Evolutionary conservation across 2,113 vertebrate species (phyloP).

Genomic region (Rhinopomastus cyanomelas): DNA sequence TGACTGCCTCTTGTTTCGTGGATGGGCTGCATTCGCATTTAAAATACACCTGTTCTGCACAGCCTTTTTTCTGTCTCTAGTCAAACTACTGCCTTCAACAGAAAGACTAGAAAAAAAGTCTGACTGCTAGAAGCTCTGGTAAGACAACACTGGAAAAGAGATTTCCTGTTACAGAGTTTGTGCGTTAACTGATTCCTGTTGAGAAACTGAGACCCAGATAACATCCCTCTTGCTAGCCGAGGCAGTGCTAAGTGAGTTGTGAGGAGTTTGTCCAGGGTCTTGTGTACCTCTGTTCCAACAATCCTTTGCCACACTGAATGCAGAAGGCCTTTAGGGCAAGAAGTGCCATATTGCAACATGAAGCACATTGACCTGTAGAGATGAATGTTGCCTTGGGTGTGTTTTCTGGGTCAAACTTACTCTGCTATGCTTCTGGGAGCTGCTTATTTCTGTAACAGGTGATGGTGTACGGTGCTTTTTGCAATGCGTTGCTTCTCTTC

Average conservation of each 20-base stretch:
- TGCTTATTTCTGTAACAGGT: neutral
- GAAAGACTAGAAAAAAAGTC: neutral
- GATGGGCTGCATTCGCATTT: neutral
- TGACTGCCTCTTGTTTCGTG: neutral
- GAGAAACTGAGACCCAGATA: neutral
- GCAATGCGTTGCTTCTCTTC: conserved; percentile 37
- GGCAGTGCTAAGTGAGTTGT: neutral
- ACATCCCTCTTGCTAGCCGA: neutral
- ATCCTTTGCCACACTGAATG: neutral
- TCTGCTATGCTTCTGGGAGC: neutral
- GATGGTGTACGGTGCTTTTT: conserved; percentile 20
- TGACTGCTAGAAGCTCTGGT: neutral
- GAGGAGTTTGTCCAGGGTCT: neutral
- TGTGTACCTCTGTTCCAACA: neutral
- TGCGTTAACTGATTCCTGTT: neutral
- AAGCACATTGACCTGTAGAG: neutral
- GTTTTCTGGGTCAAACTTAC: neutral
- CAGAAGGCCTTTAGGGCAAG: neutral
- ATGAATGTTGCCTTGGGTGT: neutral
- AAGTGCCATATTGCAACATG: neutral
- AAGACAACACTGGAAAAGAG: neutral
- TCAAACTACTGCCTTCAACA: neutral
- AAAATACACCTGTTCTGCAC: neutral
- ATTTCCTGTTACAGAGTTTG: neutral
- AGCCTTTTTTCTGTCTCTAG: neutral